Evolutionary conservation across 2,113 vertebrate genomes (phyloP).

Genomic region (Brachypteracias leptosomus): DNA sequence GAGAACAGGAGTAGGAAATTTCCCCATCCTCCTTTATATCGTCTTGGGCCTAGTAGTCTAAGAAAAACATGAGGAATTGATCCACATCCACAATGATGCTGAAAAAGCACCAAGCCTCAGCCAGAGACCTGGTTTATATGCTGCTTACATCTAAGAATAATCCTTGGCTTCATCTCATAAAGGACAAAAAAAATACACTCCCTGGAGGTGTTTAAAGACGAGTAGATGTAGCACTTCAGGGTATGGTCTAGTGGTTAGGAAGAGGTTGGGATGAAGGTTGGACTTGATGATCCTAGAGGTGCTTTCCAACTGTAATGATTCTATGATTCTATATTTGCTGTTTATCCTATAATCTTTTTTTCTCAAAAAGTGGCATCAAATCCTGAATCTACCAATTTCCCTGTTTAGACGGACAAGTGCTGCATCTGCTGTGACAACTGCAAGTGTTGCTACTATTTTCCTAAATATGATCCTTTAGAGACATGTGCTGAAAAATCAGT

Average conservation of each 20-base stretch:
- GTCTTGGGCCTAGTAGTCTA: neutral
- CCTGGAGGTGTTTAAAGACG: too few relatives aligned
- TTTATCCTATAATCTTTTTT: neutral
- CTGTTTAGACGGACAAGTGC: neutral
- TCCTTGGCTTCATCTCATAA: neutral
- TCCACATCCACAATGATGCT: neutral
- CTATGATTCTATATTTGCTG: too few relatives aligned
- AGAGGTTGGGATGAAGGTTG: too few relatives aligned
- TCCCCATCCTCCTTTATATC: too few relatives aligned
- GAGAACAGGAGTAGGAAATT: too few relatives aligned
- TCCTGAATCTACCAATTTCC: neutral
- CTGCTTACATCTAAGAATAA: neutral
- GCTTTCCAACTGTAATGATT: too few relatives aligned
- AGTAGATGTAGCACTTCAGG: too few relatives aligned
- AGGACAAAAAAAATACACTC: neutral
- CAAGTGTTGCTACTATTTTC: neutral
- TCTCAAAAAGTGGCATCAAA: neutral
- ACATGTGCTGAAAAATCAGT: neutral
- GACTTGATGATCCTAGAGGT: too few relatives aligned
- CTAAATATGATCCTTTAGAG: neutral
- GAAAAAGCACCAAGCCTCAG: neutral
- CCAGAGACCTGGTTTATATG: neutral
- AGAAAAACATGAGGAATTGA: neutral
- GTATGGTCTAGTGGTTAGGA: too few relatives aligned
- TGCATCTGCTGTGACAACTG: constrained; percentile 10